A percentile compares a stretch with the other conserved stretches of the same genome.
Conservation (phyloP, 2,113 vertebrate species). For the Piliocolobus tephrosceles region DNA sequence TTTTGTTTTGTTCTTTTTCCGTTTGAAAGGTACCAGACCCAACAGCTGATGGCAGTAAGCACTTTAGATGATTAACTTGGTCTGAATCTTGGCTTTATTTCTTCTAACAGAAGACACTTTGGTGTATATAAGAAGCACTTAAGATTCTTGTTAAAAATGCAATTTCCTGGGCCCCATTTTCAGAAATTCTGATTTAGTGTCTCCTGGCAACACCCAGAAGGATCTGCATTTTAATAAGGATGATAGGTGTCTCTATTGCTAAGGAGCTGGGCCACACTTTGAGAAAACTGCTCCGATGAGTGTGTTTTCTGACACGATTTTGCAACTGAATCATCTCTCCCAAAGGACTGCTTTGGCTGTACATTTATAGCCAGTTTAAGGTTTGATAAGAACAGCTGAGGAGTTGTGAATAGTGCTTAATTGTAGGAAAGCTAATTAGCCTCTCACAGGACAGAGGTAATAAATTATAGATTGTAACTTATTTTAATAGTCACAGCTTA, state of each 20-base stretch:
- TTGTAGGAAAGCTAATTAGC: conserved; percentile 53
- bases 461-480: conserved; percentile 51
- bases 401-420: conserved; percentile 25
- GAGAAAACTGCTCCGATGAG: not conserved
- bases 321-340: not conserved
- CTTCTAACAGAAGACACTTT: not conserved
- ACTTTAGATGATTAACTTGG: not conserved
- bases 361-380: not conserved
- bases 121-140: not conserved
- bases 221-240: not conserved
- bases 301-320: not conserved
- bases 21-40: not conserved
- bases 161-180: not conserved
- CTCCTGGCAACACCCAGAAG: not conserved
- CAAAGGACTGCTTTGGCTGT: not conserved
- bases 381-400: conserved; percentile 41
- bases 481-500: conserved; percentile 48
- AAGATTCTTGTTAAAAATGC: not conserved
- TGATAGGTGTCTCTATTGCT: not conserved
- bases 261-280: not conserved
- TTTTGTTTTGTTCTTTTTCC: not conserved
- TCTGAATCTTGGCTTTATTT: not conserved
- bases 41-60: not conserved
- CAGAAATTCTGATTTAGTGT: not conserved
- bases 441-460: conserved; percentile 43